These are phyloP conservation scores for Nephrotoma flavescens DNA, from an alignment of 2,888 invertebrate species.

Conservation along the genomic window DNA sequence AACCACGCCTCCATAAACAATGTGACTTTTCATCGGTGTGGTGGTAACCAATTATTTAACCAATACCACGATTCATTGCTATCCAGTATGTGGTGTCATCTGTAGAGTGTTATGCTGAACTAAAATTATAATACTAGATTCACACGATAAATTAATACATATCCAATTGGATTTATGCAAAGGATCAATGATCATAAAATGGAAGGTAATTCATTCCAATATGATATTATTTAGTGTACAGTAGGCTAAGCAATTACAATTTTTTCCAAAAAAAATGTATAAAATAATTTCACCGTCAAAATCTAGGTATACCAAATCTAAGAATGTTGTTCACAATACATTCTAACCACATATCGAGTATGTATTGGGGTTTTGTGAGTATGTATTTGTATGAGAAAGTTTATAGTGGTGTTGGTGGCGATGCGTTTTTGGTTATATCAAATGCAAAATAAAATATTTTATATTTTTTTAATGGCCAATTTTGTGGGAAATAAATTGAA, in stretches of 20 bases:
- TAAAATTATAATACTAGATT: background rate
- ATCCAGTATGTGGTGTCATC: background rate
- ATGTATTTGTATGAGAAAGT: background rate
- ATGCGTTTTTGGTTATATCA: background rate
- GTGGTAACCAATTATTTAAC: background rate
- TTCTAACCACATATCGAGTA: background rate
- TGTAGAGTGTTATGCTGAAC: background rate
- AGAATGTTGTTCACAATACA: background rate
- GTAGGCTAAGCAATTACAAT: background rate
- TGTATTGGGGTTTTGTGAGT: background rate
- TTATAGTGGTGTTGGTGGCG: background rate
- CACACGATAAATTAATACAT: background rate
- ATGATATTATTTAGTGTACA: background rate
- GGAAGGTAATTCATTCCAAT: background rate
- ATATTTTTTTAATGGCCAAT: background rate
- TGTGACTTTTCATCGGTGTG: background rate
- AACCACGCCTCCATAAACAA: background rate
- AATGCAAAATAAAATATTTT: background rate
- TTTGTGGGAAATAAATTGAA: background rate
- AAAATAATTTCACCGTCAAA: background rate
- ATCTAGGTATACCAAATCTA: background rate
- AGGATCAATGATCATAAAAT: background rate
- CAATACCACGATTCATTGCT: background rate
- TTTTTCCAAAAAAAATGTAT: background rate
- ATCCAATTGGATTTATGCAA: background rate